Evolutionary conservation across 2,797 vertebrate species (phyloP).

Genomic region (Anomalospiza imberbis): DNA sequence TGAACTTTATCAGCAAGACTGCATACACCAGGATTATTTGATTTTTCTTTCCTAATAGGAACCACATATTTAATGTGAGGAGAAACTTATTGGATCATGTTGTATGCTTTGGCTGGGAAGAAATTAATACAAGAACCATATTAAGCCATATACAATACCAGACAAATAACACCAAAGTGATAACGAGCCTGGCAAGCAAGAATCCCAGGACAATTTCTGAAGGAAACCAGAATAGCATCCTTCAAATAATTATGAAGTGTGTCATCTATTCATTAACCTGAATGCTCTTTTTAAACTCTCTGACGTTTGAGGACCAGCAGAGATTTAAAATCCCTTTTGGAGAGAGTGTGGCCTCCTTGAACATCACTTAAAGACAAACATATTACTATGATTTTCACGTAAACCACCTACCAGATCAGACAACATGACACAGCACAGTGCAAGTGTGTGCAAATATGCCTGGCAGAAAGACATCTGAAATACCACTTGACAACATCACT

Average conservation of each 20-base stretch:
- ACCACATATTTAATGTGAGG: background rate
- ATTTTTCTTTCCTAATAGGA: background rate
- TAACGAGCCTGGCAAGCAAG: background rate
- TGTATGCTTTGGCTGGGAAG: background rate
- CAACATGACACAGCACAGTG: background rate
- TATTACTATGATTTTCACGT: background rate
- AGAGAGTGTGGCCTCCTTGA: background rate
- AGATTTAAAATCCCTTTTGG: background rate
- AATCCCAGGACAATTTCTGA: background rate
- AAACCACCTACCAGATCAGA: background rate
- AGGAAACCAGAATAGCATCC: conserved; percentile 10
- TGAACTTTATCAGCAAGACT: background rate
- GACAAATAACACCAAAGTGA: background rate
- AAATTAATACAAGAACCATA: background rate
- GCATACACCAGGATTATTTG: background rate
- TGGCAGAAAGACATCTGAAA: background rate
- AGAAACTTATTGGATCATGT: background rate
- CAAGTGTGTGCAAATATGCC: background rate
- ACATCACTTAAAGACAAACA: background rate
- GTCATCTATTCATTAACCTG: conserved; percentile 45
- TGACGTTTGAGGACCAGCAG: background rate
- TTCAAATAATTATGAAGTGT: background rate
- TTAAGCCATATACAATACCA: background rate
- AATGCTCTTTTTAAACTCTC: conserved; percentile 34
- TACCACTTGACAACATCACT: background rate